These are phyloP conservation scores for Clitarchus hookeri DNA, from an alignment of 2,888 invertebrate species.

Conservation along the genomic window DNA sequence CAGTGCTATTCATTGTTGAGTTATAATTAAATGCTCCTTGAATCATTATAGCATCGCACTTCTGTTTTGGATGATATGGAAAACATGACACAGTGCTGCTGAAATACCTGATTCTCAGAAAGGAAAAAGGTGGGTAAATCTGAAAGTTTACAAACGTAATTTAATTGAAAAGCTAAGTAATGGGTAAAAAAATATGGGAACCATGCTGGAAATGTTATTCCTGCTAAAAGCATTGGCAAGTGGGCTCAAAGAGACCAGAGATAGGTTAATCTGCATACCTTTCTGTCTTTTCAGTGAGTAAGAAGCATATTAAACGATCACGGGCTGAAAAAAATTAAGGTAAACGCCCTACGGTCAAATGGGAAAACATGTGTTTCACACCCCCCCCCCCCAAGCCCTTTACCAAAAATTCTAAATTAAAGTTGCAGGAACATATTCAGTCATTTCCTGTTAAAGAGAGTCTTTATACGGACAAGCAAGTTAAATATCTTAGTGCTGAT, in stretches of 20 bases:
- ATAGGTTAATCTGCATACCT: not conserved
- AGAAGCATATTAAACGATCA: not conserved
- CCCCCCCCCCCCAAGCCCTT: not conserved
- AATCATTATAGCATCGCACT: too few species aligned
- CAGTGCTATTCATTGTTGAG: too few species aligned
- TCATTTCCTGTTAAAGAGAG: not conserved
- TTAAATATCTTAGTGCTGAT: not conserved
- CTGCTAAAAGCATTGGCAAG: not conserved
- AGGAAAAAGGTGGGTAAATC: not conserved
- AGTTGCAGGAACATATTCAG: not conserved
- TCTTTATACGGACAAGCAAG: not conserved
- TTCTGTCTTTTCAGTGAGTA: not conserved
- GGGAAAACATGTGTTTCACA: constrained; percentile 31
- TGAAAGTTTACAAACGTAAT: not conserved
- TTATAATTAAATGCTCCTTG: too few species aligned
- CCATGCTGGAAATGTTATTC: not conserved
- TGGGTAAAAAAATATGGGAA: not conserved
- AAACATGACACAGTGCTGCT: too few species aligned
- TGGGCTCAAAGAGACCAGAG: constrained; percentile 19
- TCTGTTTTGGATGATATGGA: too few species aligned
- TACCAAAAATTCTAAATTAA: not conserved
- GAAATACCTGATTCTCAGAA: too few species aligned
- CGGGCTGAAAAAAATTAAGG: constrained; percentile 16
- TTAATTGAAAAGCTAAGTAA: constrained; percentile 4
- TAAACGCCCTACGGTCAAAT: constrained; percentile 30